Evolutionary conservation across 2,888 invertebrate genomes (phyloP).

Genomic region (Diarsia mendica): DNA sequence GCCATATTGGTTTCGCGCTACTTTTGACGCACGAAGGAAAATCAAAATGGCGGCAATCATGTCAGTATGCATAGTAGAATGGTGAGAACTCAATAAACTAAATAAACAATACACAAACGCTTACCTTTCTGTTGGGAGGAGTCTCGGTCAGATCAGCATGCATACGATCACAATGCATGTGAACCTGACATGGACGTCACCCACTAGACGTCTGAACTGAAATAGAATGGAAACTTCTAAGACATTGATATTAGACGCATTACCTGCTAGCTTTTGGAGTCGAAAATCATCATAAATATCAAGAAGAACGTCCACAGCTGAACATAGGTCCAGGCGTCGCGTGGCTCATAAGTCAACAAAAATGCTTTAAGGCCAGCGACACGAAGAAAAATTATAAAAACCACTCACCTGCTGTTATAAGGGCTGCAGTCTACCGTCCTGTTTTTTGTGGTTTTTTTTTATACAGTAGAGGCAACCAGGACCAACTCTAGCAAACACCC

Average conservation of each 20-base stretch:
- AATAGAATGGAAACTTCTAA: slow-evolving; percentile 6
- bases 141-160: slow-evolving; percentile 9
- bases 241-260: background rate
- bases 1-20: too few species aligned
- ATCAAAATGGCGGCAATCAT: background rate
- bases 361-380: background rate
- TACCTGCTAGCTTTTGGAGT: background rate
- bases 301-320: background rate
- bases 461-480: background rate
- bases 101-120: background rate
- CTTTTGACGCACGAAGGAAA: background rate
- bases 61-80: too few species aligned
- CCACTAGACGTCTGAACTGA: slow-evolving; percentile 17
- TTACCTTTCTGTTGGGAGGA: slow-evolving; percentile 11
- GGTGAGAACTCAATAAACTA: too few species aligned
- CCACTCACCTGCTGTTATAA: slow-evolving; percentile 8
- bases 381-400: background rate
- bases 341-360: background rate
- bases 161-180: background rate
- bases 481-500: background rate
- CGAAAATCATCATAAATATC: background rate
- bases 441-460: too few species aligned
- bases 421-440: too few species aligned
- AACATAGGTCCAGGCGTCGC: too few species aligned
- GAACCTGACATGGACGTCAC: background rate